Evolutionary conservation across 2,113 vertebrate species (phyloP).

Genomic region (Osmerus eperlanus): DNA sequence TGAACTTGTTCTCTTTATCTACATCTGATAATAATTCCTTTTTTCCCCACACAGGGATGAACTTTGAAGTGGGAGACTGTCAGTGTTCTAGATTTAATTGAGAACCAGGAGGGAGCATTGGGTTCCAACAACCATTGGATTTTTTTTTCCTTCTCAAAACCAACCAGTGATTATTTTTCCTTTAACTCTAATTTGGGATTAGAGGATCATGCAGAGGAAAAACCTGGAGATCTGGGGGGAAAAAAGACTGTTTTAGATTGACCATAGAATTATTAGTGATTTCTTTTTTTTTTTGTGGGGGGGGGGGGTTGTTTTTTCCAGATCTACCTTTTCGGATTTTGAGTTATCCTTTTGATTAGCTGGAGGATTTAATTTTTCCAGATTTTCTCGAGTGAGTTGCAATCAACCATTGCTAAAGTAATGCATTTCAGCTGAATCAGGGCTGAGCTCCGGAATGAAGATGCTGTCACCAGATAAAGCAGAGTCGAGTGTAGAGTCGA

Average conservation of each 20-base stretch:
- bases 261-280: conserved; percentile 57
- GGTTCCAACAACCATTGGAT: conserved; percentile 59
- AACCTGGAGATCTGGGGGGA: conserved; percentile 20
- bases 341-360: conserved; percentile 33
- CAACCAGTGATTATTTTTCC: conserved; percentile 78
- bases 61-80: conserved; percentile 79
- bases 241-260: conserved; percentile 56
- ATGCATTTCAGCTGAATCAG: conserved; percentile 56
- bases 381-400: conserved; percentile 53
- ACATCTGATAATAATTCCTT: conserved; percentile 24
- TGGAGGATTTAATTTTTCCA: conserved; percentile 44
- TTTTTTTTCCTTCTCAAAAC: conserved; percentile 74
- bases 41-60: conserved; percentile 86
- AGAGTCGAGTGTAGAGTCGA: conserved; percentile 53
- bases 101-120: conserved; percentile 66
- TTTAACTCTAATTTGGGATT: conserved; percentile 46
- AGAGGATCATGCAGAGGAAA: conserved; percentile 32
- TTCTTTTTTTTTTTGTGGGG: conserved; percentile 40
- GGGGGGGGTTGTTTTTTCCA: conserved; percentile 31
- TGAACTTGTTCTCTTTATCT: not conserved
- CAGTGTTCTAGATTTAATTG: conserved; percentile 58
- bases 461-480: conserved; percentile 52
- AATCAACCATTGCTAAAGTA: conserved; percentile 44
- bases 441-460: conserved; percentile 43
- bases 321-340: conserved; percentile 58